Base-by-base conservation (phyloP, 2,113 vertebrate genomes). In the Catharus bicknelli region DNA sequence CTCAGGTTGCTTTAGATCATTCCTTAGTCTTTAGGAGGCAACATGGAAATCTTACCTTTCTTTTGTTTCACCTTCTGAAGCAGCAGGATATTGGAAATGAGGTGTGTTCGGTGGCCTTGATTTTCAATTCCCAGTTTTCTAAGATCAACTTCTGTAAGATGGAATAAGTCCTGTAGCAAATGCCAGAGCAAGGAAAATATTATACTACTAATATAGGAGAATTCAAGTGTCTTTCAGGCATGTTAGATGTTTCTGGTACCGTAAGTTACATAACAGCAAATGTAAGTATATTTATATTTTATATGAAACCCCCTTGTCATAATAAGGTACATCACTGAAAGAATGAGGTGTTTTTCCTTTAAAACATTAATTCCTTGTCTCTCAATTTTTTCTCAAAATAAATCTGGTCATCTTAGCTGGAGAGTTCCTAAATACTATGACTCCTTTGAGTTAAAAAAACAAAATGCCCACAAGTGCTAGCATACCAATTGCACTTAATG, bases 21-120 rank as follows among this genome's bases (percentile, higher is more conserved):
- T 59, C 66, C 27, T 36, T 15, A 32, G 29, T 48, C 25, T 73
- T 84, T 38, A 64, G 51, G 53, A 90, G 18, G 81, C 29, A 50
- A 53, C 12, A 53, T 4, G 5, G 32, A 88, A 73, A 54, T 75
- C 95, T 91, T 96, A 98, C 97, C 97, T 98, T 92, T 96, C 53
- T 96, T 97, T 91, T 95, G 96, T 91, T 97, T 97, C 30, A 94
- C 78, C 88, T 98, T 97, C 77, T 95, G 97, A 89, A 98, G 97
- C 63, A 98, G 95, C 82, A 97, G 94, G 27, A 98, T 97, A 36
- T 96, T 98, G 55, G 97, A 98, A 81, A 98, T 97, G 4, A 98
- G 97, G 77, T 97, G 95, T 74, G 97, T 94, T 59, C 90, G 76
- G 90, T 98, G 97, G 42, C 97, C 94, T 84, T 96, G 95, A 88